Percentiles rank a stretch among this genome's conserved stretches.
Evolutionary conservation across 2,797 vertebrate species (phyloP).

Genomic region (Nannoperca obscura): DNA sequence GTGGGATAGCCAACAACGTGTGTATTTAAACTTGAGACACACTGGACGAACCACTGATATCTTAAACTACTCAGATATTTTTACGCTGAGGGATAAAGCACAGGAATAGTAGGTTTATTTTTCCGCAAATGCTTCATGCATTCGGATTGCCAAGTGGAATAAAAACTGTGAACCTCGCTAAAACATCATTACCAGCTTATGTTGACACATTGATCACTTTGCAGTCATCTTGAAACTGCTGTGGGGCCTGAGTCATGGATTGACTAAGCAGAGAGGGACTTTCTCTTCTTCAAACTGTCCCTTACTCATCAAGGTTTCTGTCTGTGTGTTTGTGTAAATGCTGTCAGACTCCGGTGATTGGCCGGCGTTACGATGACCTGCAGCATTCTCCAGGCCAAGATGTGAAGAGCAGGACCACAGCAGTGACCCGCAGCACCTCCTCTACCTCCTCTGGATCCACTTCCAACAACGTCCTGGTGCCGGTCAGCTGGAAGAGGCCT

Average conservation of each 20-base stretch:
- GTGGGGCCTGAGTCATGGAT: conserved; percentile 12
- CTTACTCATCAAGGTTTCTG: conserved; percentile 39
- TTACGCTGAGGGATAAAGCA: conserved; percentile 42
- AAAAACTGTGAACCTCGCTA: conserved; percentile 3
- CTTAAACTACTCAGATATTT: conserved; percentile 51
- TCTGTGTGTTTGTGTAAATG: conserved; percentile 25
- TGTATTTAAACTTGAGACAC: conserved; percentile 59
- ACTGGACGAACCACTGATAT: conserved; percentile 47
- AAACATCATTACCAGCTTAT: conserved; percentile 5
- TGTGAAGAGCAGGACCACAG: conserved; percentile 89
- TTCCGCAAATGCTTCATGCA: conserved; percentile 10
- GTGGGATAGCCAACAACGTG: conserved; percentile 43
- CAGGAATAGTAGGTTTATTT: conserved; percentile 12
- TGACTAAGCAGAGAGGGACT: conserved; percentile 19
- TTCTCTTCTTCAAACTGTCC: conserved; percentile 13
- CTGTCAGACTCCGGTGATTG: conserved; percentile 93
- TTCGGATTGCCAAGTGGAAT: conserved; percentile 3
- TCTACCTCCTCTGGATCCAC: conserved; percentile 98
- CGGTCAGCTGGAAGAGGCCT: conserved; percentile 98
- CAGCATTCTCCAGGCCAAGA: conserved; percentile 90
- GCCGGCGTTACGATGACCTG: conserved; percentile 94
- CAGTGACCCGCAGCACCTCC: conserved; percentile 94
- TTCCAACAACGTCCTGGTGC: conserved; percentile 96
- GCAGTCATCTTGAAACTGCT: conserved; percentile 8
- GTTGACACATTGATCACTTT: conserved; percentile 17